Conservation (phyloP, 2,113 vertebrate genomes). For the Amazona vittata region DNA sequence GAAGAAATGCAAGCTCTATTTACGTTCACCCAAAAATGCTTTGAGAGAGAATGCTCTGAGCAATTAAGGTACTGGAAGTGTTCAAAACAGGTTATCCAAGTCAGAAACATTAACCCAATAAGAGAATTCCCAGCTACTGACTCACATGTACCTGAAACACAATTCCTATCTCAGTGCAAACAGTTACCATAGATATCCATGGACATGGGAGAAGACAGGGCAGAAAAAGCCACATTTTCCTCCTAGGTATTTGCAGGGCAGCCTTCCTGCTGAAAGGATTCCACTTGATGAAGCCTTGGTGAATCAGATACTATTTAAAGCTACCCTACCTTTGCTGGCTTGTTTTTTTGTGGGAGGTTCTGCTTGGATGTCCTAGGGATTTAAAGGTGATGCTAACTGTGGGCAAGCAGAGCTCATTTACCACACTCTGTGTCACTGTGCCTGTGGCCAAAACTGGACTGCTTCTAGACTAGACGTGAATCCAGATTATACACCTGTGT, state of each 20-base stretch:
- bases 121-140: background rate
- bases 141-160: background rate
- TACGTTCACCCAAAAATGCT: background rate
- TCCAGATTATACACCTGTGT: no score
- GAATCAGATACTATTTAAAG: background rate
- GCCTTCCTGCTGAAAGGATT: background rate
- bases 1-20: background rate
- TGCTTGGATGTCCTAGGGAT: background rate
- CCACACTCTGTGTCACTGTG: fast-evolving
- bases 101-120: background rate
- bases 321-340: background rate
- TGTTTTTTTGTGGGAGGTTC: background rate
- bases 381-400: fast-evolving
- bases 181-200: background rate
- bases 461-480: background rate
- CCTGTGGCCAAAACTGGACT: background rate
- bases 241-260: fast-evolving
- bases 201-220: background rate
- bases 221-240: background rate
- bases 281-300: background rate
- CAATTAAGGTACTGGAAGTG: background rate
- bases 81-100: background rate
- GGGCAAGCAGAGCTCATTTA: fast-evolving
- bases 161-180: background rate
- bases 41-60: background rate